Evolutionary conservation across 2,888 invertebrate species (phyloP), one percentile per base, ranked within the genome.

Genomic region (Cactoblastis cactorum): DNA sequence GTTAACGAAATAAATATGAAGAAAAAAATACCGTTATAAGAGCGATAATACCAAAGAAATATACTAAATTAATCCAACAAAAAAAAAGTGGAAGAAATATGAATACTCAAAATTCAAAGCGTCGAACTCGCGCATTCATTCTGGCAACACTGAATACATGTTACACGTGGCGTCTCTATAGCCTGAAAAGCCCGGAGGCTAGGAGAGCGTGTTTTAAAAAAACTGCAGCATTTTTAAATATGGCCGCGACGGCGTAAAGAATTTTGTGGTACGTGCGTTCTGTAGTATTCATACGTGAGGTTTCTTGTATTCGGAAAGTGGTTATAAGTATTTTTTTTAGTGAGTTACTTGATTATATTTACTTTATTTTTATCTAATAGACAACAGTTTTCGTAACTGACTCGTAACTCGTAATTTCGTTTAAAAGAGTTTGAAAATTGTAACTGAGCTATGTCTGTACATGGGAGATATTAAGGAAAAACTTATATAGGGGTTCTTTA

Each of bases 161-260:
- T 39, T 34, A 51, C 51, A 53, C 53, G 56, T 43, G 51, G 24
- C 48, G 45, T 55, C 50, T 53, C 54, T 52, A 57, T 54, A 54
- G 56, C 49, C 47, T 50, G 50, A 53, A 54, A 52, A 46, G 48
- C 53, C 34, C 12, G 11, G 41, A 17, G 39, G 53, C 53, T 11
- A 41, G 14, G 35, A 47, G 45, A 32, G 17, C 14, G 39, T 35
- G 46, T 22, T 32, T 5, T 34, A 38, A 54, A 54, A 47, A 49
- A 19, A 43, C 43, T 43, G 24, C 43, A 32, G 43, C 28, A 43
- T 43, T 43, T 43, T 43, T 43, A 43, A 43, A 43, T 43, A 43
- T 28, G 28, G 43, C 17, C 28, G 2, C 43, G n/a, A 2, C 3
- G 43, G 15, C 11, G 43, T 9, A 43, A 28, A 28, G 43, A 28